Conservation (phyloP, 2,888 invertebrate genomes). For the Chouioia cunea region DNA sequence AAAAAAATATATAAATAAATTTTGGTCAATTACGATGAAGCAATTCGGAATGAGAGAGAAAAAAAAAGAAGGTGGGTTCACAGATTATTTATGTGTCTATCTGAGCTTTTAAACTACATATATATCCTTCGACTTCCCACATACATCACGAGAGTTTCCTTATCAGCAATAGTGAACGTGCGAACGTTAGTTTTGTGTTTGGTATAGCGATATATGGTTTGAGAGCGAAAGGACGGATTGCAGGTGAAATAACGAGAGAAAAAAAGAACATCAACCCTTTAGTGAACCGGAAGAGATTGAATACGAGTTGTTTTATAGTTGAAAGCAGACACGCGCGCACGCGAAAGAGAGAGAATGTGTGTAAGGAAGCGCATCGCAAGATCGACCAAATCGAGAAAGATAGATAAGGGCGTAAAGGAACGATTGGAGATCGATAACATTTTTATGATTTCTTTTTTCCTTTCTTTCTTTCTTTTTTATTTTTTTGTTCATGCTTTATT, state of each 20-base stretch:
- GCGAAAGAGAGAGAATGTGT: slow-evolving; percentile 8
- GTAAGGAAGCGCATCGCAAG: not conserved
- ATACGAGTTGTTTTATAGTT: not conserved
- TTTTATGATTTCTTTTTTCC: too few species aligned
- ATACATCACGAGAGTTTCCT: not conserved
- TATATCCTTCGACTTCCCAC: not conserved
- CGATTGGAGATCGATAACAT: too few species aligned
- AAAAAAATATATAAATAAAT: too few species aligned
- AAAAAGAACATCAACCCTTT: not conserved
- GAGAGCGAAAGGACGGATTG: slow-evolving; percentile 18
- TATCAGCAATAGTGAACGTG: not conserved
- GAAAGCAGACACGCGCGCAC: slow-evolving; percentile 5
- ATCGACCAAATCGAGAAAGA: slow-evolving; percentile 7
- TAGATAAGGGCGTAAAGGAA: slow-evolving; percentile 4
- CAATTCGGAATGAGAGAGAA: too few species aligned
- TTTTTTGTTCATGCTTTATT: too few species aligned
- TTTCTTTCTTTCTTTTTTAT: too few species aligned
- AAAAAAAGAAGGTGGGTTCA: too few species aligned
- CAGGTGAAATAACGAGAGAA: slow-evolving; percentile 15
- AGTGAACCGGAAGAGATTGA: slow-evolving; percentile 12
- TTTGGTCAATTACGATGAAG: too few species aligned
- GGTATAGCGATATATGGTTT: not conserved
- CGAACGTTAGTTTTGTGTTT: not conserved
- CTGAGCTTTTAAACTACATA: not conserved
- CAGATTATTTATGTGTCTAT: slow-evolving; percentile 24